Base-by-base conservation (phyloP, 2,113 vertebrate species). In the Maccullochella peelii region DNA sequence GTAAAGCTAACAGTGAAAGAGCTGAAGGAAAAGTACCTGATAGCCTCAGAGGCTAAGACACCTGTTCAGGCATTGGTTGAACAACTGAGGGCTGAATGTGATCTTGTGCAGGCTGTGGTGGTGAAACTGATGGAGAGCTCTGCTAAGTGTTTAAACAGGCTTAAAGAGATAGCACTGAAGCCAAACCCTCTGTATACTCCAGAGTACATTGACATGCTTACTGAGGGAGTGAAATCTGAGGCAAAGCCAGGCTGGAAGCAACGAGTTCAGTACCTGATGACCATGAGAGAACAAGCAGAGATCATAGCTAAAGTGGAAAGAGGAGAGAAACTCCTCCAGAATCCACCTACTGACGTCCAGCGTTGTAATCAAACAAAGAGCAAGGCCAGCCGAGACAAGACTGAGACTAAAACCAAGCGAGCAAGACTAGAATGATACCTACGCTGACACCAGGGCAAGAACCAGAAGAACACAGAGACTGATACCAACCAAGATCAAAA, bases 141-240 rank as follows among this genome's bases (percentile, higher is more conserved):
- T 15, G 3, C 50, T 0, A 0, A 23, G 36, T 83, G 82, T 77
- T 52, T 91, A 1, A 80, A 80, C 73, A 73, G 87, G 50, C 89
- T 94, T 0, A 76, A 86, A 67, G 79, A 88, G 73, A 94, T 88
- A 0, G 86, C 89, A 1, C 81, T 94, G 71, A 92, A 59, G 61
- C 82, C 93, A 8, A 61, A 90, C n/a, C 88, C 70, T 21, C 82
- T 92, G 6, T 91, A 92, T 0, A 79, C 80, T 9, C 83, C 83
- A n/a, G 86, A 91, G 4, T 90, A 87, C 79, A 88, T 90, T 15
- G 84, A 92, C 63, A n/a, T 92, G 73, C 63, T 92, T 0, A 61
- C 88, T 27, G 52, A 89, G 16, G 66, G 25, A 21, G 93, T 91
- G 82, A 61, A 88, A 42, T 21, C 44, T 30, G 87, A 91, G 68